These are phyloP conservation scores for Acanthosoma haemorrhoidale DNA, from an alignment of 2,888 invertebrate species.

Conservation along the genomic window DNA sequence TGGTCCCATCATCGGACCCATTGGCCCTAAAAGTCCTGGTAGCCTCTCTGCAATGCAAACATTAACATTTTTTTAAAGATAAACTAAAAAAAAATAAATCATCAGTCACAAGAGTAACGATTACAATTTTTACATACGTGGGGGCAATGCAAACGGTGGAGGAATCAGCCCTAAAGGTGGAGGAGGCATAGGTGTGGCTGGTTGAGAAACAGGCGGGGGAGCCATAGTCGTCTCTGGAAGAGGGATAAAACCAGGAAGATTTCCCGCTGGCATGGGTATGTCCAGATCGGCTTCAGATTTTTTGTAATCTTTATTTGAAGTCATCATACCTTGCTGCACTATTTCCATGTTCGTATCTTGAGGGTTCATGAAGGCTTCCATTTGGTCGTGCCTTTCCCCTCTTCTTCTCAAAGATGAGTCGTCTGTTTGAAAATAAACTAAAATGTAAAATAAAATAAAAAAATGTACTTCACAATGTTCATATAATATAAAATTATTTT, in stretches of 20 bases:
- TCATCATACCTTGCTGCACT: no score
- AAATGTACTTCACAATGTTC: no score
- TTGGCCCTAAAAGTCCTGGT: slow-evolving; percentile 48
- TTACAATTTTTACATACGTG: slow-evolving; percentile 45
- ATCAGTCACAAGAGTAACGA: neutral
- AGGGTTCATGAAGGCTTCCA: neutral
- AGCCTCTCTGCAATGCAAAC: slow-evolving; percentile 12
- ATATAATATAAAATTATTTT: no score
- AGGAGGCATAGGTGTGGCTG: slow-evolving; percentile 41
- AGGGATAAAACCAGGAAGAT: slow-evolving; percentile 43
- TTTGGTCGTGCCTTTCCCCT: neutral
- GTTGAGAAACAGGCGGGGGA: slow-evolving; percentile 45
- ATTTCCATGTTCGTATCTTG: slow-evolving; percentile 4
- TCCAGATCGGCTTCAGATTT: slow-evolving; percentile 26
- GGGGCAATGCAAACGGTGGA: slow-evolving; percentile 44
- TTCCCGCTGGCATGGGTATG: slow-evolving; percentile 37
- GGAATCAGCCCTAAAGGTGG: slow-evolving; percentile 44
- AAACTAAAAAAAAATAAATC: neutral
- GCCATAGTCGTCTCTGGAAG: slow-evolving; percentile 42
- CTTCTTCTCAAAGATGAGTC: slow-evolving; percentile 2
- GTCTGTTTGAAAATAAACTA: slow-evolving; percentile 7
- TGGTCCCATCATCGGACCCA: slow-evolving; percentile 52
- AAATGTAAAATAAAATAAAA: neutral
- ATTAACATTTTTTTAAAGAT: neutral
- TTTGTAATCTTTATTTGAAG: neutral